phyloP scores from a whole-genome alignment of 2,113 vertebrate genomes.

The Aviceda subcristata region DNA sequence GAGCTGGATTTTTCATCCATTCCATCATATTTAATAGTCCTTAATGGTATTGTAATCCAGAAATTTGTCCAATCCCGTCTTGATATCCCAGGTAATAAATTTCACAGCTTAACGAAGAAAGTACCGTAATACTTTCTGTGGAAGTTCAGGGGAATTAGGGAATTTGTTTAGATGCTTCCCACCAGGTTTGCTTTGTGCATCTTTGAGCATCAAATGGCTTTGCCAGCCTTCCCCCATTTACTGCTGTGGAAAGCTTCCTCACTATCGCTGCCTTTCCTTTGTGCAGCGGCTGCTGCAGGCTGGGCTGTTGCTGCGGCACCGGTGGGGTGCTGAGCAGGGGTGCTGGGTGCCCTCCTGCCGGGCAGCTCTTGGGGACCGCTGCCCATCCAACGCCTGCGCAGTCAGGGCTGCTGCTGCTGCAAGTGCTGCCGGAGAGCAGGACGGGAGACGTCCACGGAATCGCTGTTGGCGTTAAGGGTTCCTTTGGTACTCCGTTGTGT shows the following conservation, averaged over 20 bases:
- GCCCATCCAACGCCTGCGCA: neutral
- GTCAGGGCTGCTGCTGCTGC: neutral
- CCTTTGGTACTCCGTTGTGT: no score
- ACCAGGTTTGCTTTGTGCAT: neutral
- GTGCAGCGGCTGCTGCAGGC: no score
- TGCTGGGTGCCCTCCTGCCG: neutral
- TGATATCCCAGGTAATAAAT: neutral
- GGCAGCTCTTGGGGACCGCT: neutral
- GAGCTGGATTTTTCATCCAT: neutral
- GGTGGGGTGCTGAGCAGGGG: neutral
- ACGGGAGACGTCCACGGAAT: neutral
- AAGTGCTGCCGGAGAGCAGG: neutral
- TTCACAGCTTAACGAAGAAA: neutral
- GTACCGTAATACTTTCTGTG: neutral
- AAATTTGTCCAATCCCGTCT: neutral
- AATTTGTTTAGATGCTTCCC: neutral
- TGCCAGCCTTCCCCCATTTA: neutral
- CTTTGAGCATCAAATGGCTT: neutral
- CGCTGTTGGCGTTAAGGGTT: neutral
- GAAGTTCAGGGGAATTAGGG: neutral
- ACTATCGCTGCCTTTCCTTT: neutral
- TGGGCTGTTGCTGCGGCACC: neutral
- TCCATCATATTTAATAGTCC: neutral
- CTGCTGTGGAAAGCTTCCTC: neutral
- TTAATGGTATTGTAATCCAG: neutral